Evolutionary conservation across 2,888 invertebrate genomes (phyloP).

Genomic region (Drosophila seclusa): DNA sequence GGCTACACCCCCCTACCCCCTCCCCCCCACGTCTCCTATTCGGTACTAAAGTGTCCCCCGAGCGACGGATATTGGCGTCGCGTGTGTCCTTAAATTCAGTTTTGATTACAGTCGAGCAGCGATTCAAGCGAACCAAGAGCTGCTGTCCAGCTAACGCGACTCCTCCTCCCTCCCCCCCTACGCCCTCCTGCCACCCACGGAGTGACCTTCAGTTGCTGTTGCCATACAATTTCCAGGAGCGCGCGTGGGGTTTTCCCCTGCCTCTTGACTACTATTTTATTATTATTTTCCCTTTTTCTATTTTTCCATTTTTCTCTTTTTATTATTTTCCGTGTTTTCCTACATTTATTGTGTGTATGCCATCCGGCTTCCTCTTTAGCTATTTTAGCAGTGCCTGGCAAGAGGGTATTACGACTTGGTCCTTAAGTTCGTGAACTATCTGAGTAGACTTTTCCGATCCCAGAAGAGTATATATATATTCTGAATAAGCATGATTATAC

Average conservation of each 20-base stretch:
- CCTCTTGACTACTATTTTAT: background rate
- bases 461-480: background rate
- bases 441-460: background rate
- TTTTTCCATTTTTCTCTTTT: slow-evolving; percentile 11
- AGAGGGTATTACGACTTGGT: background rate
- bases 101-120: slow-evolving; percentile 60
- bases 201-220: slow-evolving; percentile 23
- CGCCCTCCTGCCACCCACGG: no score
- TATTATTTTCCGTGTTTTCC: slow-evolving; percentile 24
- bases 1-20: background rate
- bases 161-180: background rate
- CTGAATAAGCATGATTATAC: background rate
- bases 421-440: background rate
- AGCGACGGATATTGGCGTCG: slow-evolving; percentile 52
- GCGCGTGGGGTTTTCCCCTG: slow-evolving; percentile 22
- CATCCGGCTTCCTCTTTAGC: background rate
- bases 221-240: slow-evolving; percentile 30
- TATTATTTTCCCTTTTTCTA: slow-evolving; percentile 6
- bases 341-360: background rate
- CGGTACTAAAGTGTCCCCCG: background rate
- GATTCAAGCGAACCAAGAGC: slow-evolving; percentile 7
- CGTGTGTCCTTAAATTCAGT: slow-evolving; percentile 76
- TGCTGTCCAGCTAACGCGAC: slow-evolving; percentile 33
- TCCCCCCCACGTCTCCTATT: background rate
- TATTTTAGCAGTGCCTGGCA: background rate